phyloP scores from a whole-genome alignment of 2,113 vertebrate species.

The Ancistrus triradiatus region DNA sequence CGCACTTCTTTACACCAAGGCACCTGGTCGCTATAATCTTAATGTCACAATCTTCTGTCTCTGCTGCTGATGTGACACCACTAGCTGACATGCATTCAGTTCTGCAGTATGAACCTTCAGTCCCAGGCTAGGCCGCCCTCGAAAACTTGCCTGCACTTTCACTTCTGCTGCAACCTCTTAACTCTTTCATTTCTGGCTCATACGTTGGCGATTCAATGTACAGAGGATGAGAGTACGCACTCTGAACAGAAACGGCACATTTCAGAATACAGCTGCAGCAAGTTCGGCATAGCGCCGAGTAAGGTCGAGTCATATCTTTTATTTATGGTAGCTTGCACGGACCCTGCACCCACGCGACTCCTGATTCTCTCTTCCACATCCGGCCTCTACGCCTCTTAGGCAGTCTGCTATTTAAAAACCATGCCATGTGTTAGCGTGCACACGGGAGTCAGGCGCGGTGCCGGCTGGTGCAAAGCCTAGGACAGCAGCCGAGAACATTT shows the following conservation, averaged over 20 bases:
- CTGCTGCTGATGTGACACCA: conserved; percentile 47
- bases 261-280: background rate
- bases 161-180: conserved; percentile 45
- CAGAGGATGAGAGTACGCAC: background rate
- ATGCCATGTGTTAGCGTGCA: conserved; percentile 60
- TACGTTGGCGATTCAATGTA: background rate
- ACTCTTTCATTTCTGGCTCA: conserved; percentile 23
- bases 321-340: conserved; percentile 36
- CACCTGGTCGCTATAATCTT: conserved; percentile 33
- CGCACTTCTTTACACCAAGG: conserved; percentile 3
- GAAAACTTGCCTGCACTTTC: conserved; percentile 53
- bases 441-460: conserved; percentile 6
- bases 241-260: background rate
- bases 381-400: conserved; percentile 45
- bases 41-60: conserved; percentile 45
- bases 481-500: conserved; percentile 28
- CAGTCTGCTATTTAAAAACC: conserved; percentile 62
- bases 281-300: conserved; percentile 16
- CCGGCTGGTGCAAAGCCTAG: conserved; percentile 23
- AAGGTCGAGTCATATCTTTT: conserved; percentile 26
- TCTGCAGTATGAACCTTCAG: conserved; percentile 61
- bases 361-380: conserved; percentile 23
- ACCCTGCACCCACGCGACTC: conserved; percentile 8
- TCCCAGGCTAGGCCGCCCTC: conserved; percentile 63
- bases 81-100: conserved; percentile 46